A percentile compares a stretch with the other conserved stretches of the same genome.
Evolutionary conservation across 1,140 invertebrate species (phyloP).

Genomic region (Plodia interpunctella): DNA sequence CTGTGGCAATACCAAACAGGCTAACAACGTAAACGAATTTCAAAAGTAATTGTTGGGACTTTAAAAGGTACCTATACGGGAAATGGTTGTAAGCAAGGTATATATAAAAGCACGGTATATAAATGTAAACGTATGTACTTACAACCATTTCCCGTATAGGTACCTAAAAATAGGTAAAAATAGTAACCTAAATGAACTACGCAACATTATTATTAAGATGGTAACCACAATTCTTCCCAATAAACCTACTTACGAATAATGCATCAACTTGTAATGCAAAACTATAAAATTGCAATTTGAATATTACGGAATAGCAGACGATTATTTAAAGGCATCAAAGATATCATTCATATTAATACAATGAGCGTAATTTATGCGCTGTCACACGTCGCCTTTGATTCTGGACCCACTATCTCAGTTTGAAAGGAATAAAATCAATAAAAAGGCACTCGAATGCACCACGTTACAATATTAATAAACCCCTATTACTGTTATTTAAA

Average conservation of each 20-base stretch:
- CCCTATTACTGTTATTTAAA: not conserved
- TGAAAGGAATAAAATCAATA: constrained; percentile 41
- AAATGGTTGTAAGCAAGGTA: no score
- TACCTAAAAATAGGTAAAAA: no score
- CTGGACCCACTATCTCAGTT: constrained; percentile 9
- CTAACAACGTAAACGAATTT: no score
- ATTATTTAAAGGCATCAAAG: constrained; percentile 9
- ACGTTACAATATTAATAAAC: not conserved
- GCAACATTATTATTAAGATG: no score
- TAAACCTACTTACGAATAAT: not conserved
- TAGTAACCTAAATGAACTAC: no score
- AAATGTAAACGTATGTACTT: no score
- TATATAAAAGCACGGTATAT: no score
- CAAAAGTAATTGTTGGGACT: no score
- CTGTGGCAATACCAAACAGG: no score
- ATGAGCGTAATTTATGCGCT: constrained; percentile 28
- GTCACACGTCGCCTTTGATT: constrained; percentile 24
- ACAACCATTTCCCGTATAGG: no score
- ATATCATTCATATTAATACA: constrained; percentile 6
- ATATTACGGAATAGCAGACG: constrained; percentile 5
- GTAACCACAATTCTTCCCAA: not conserved
- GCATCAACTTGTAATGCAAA: not conserved
- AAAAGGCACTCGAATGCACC: constrained; percentile 15
- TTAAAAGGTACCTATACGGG: no score
- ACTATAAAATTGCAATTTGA: not conserved